phyloP scores from a whole-genome alignment of 2,888 invertebrate species.

The Netelia fuscicornis region DNA sequence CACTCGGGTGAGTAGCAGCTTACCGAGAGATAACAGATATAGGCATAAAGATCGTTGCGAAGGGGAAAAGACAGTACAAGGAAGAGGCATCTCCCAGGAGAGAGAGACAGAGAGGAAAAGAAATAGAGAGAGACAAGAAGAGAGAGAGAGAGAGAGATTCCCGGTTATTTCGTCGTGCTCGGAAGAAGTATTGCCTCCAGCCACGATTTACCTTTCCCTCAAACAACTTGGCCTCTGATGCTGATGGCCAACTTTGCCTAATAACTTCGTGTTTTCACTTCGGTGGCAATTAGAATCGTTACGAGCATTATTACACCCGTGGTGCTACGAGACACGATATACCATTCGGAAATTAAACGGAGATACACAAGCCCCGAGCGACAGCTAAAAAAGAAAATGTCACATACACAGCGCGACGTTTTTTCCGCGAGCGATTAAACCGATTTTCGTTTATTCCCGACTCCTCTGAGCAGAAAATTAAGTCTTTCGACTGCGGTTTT shows the following conservation, averaged over 20 bases:
- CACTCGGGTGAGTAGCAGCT: slow-evolving; percentile 57
- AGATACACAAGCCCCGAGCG: not conserved
- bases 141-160: slow-evolving; percentile 34
- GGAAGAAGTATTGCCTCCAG: slow-evolving; percentile 53
- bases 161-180: slow-evolving; percentile 52
- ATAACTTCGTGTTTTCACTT: slow-evolving; percentile 65
- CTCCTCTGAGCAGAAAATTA: not conserved
- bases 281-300: slow-evolving; percentile 63
- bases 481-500: not conserved
- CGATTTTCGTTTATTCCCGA: not conserved
- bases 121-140: not conserved
- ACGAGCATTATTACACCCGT: slow-evolving; percentile 63
- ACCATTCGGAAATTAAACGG: slow-evolving; percentile 19
- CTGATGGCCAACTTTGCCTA: slow-evolving; percentile 63
- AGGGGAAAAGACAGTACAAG: slow-evolving; percentile 31
- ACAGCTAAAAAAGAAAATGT: not conserved
- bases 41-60: slow-evolving; percentile 35
- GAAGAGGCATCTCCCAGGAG: slow-evolving; percentile 35
- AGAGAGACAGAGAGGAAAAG: not conserved
- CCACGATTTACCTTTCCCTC: slow-evolving; percentile 65
- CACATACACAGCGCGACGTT: not conserved
- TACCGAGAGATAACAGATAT: slow-evolving; percentile 49
- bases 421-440: not conserved
- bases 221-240: slow-evolving; percentile 59
- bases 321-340: not conserved